Percentiles rank a stretch among this genome's conserved stretches.
Conservation (phyloP, 37 sponge, comb jelly and placozoan species). For the Eunapius fragilis region DNA sequence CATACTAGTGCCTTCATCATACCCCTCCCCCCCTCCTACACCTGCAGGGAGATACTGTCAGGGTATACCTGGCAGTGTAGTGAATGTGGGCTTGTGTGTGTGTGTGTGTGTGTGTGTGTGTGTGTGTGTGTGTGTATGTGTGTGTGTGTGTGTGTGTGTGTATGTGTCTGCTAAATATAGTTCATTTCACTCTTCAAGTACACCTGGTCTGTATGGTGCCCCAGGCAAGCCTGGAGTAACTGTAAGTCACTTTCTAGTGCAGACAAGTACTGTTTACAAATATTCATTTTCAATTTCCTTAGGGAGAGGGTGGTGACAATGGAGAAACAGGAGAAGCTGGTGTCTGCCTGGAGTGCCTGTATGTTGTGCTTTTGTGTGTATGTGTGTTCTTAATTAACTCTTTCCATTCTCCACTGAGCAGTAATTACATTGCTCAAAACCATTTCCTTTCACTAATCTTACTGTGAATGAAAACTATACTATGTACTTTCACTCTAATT, state of each 20-base stretch:
- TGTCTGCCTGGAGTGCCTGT: neutral
- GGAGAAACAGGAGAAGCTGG: slow-evolving; percentile 24
- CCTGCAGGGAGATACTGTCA: slow-evolving; percentile 5
- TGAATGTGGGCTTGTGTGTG: neutral
- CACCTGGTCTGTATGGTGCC: slow-evolving; percentile 56
- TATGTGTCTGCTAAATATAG: neutral
- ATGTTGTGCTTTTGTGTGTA: too few species aligned
- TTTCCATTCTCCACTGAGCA: too few species aligned
- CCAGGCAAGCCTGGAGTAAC: slow-evolving; percentile 65
- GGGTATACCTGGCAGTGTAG: slow-evolving; percentile 24
- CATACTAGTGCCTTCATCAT: neutral
- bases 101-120: too few species aligned
- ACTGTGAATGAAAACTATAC: too few species aligned
- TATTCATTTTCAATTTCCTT: neutral
- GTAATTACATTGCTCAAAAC: too few species aligned
- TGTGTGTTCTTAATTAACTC: too few species aligned
- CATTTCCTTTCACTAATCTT: too few species aligned
- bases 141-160: neutral
- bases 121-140: too few species aligned
- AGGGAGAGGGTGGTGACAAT: slow-evolving; percentile 36
- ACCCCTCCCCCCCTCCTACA: neutral
- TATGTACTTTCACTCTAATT: too few species aligned
- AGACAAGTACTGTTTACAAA: too few species aligned
- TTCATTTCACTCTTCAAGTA: slow-evolving; percentile 3
- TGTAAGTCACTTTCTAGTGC: slow-evolving; percentile 32